Base-by-base conservation (phyloP, 1,140 invertebrate species). In the Akabosia matsudoensis region DNA sequence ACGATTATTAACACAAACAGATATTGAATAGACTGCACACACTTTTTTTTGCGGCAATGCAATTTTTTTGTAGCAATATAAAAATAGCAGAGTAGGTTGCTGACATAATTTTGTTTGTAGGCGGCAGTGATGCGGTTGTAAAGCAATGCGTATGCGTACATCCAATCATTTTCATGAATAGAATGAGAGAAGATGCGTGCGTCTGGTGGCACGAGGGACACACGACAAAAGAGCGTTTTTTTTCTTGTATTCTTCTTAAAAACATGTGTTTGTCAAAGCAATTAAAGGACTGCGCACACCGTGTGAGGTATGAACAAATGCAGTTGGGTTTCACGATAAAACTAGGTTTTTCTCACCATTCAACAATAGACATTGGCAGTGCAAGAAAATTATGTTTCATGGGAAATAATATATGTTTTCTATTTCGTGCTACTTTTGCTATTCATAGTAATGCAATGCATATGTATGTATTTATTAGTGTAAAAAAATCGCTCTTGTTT, bases 321-420 rank as follows among this genome's bases (percentile, higher is more conserved):
- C n/a, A n/a, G n/a, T n/a, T 45, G 7, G 37, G 37, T 45, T 10
- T 45, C 18, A 18, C 7, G 18, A 45, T 13, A 67, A 67, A 67
- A 30, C 26, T 67, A 67, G 61, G 61, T 31, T 67, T 67, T 67
- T 67, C 61, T 67, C 61, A 67, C 61, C n/a, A n/a, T 30, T 7
- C 24, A 67, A 67, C 61, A 30, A 67, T 67, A 31, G 61, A 67
- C 61, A 67, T 67, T 67, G 61, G 61, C 61, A 67, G 31, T 67
- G 61, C 30, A 10, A 67, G n/a, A 7, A 10, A 1, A 24, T 61
- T 24, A 61, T 7, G 14, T 4, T n/a, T 61, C 61, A 67, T 67
- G 61, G 61, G 61, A 67, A 67, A n/a, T n/a, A n/a, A n/a, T n/a
- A n/a, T n/a, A n/a, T n/a, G n/a, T 67, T 67, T 67, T 67, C 61